phyloP scores from a whole-genome alignment of 1,140 invertebrate species.

The Hylaeus volcanicus region DNA sequence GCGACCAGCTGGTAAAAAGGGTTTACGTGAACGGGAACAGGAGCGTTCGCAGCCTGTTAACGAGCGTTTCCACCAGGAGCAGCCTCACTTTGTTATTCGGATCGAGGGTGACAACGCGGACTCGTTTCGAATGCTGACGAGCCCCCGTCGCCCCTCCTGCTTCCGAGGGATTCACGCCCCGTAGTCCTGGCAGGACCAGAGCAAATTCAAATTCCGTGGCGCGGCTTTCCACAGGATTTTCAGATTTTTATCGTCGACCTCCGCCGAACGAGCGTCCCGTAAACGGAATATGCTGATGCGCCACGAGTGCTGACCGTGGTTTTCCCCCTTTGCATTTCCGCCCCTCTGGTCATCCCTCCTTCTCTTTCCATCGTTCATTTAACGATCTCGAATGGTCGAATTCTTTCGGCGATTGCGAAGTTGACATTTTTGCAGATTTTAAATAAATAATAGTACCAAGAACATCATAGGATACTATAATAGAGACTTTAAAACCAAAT shows the following conservation, averaged over 20 bases:
- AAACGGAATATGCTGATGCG: conserved; percentile 59
- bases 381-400: neutral
- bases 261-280: conserved; percentile 43
- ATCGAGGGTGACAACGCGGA: conserved; percentile 46
- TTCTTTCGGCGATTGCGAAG: too few relatives aligned
- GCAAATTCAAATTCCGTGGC: conserved; percentile 71
- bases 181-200: conserved; percentile 3
- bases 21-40: conserved; percentile 20
- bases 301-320: conserved; percentile 33
- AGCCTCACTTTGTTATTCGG: conserved; percentile 57
- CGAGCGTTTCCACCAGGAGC: conserved; percentile 30
- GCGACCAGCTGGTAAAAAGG: neutral
- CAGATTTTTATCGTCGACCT: conserved; percentile 61
- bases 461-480: too few relatives aligned
- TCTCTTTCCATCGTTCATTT: neutral
- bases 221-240: conserved; percentile 60
- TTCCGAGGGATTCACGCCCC: conserved; percentile 35
- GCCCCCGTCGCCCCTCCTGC: neutral
- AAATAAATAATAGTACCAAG: too few relatives aligned
- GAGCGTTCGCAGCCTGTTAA: conserved; percentile 41
- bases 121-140: conserved; percentile 49
- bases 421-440: neutral
- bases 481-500: too few relatives aligned
- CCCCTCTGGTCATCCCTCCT: neutral
- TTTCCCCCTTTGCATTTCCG: conserved; percentile 14